phyloP scores from a whole-genome alignment of 53 echinoderm and acorn worm species.

The Luidia sarsii region DNA sequence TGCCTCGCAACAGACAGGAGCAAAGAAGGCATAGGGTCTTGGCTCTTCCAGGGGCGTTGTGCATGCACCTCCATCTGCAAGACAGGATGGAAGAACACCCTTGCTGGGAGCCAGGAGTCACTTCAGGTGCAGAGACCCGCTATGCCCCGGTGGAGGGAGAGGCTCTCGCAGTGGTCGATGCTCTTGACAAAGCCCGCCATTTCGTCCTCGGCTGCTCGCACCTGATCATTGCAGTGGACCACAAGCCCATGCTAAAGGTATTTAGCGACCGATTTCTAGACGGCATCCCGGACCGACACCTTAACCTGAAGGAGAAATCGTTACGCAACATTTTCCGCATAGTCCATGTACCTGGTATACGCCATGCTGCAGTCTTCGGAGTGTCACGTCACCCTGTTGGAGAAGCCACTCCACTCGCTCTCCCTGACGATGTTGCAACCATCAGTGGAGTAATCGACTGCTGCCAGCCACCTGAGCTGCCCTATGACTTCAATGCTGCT shows the following conservation, averaged over 20 bases:
- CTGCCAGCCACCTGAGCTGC: not conserved
- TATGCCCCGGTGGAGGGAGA: not conserved
- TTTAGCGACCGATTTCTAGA: constrained; percentile 47
- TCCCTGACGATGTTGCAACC: constrained; percentile 33
- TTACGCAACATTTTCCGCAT: constrained; percentile 57
- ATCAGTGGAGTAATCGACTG: not conserved
- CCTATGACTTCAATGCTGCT: not conserved
- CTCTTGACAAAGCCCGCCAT: not conserved
- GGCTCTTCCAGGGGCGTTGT: too few relatives aligned
- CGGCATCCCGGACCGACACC: constrained; percentile 60
- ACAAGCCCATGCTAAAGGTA: not conserved
- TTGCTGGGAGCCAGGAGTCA: too few relatives aligned
- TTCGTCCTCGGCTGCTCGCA: constrained; percentile 20
- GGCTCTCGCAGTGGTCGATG: constrained; percentile 13
- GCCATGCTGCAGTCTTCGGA: constrained; percentile 46
- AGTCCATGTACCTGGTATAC: constrained; percentile 60
- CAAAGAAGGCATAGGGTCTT: too few relatives aligned
- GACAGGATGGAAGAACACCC: too few relatives aligned
- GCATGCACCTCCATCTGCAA: too few relatives aligned
- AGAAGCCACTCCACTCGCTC: constrained; percentile 5
- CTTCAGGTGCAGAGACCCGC: not conserved
- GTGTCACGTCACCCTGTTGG: constrained; percentile 52
- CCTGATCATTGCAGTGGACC: not conserved
- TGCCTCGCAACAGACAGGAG: too few relatives aligned
- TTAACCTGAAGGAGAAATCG: constrained; percentile 71